Evolutionary conservation across 2,113 vertebrate genomes (phyloP).

Genomic region (Rhea americana): DNA sequence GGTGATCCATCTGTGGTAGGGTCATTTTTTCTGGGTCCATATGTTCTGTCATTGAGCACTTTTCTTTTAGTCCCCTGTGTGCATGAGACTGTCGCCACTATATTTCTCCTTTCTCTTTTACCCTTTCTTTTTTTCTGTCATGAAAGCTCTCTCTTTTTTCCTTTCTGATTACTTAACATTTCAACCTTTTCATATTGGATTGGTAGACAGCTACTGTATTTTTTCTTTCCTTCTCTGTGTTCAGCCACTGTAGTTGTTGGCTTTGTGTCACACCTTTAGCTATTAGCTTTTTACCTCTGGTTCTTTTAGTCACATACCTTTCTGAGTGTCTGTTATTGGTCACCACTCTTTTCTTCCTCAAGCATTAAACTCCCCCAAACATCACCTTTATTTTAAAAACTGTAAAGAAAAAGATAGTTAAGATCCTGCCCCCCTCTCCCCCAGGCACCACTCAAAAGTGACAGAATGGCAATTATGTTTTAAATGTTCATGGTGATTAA

Average conservation of each 20-base stretch:
- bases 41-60: background rate
- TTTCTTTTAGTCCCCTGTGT: background rate
- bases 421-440: background rate
- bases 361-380: background rate
- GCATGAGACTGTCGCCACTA: background rate
- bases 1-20: slow-evolving; percentile 11
- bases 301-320: background rate
- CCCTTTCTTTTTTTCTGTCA: background rate
- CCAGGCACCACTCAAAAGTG: background rate
- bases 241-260: background rate
- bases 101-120: background rate
- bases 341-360: background rate
- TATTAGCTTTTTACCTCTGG: slow-evolving; percentile 39
- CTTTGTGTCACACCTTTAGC: slow-evolving; percentile 39
- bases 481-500: background rate
- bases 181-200: slow-evolving; percentile 18
- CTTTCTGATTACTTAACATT: slow-evolving; percentile 31
- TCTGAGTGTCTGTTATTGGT: slow-evolving; percentile 1
- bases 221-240: slow-evolving; percentile 17
- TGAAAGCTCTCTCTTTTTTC: background rate
- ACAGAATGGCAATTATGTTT: slow-evolving; percentile 9
- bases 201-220: background rate
- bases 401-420: slow-evolving; percentile 20
- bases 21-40: background rate
- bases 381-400: slow-evolving; percentile 17